Conservation (phyloP, 2,113 vertebrate species). For the Columbina picui region DNA sequence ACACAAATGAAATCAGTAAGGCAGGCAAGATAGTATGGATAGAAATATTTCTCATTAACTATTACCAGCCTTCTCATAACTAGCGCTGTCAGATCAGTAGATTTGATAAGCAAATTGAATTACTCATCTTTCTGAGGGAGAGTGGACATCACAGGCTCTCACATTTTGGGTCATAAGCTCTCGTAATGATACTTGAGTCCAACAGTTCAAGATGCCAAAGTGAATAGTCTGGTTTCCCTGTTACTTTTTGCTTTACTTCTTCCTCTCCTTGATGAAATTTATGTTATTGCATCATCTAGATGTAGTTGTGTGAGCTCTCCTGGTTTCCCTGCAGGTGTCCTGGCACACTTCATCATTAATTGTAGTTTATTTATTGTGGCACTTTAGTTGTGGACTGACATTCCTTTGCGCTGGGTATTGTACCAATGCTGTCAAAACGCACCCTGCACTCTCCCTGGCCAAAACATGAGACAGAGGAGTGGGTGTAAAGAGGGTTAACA, state of each 20-base stretch:
- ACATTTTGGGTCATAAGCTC: neutral
- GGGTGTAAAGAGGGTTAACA: neutral
- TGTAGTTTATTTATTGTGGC: neutral
- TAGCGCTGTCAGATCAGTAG: neutral
- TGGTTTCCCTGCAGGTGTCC: neutral
- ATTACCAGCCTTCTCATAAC: neutral
- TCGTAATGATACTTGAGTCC: fast-evolving
- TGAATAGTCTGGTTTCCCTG: no score
- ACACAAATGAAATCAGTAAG: neutral
- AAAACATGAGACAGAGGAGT: neutral
- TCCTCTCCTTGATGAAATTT: neutral
- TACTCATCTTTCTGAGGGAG: neutral
- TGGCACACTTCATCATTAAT: neutral
- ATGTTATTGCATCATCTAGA: neutral
- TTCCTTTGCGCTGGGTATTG: neutral
- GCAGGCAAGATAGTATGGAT: neutral
- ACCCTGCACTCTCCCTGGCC: neutral
- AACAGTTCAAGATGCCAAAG: neutral
- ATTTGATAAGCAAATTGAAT: neutral
- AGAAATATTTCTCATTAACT: neutral
- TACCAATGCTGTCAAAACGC: neutral
- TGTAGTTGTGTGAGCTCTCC: neutral
- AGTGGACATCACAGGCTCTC: fast-evolving
- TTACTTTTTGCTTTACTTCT: neutral
- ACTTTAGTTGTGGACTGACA: neutral